Conservation (phyloP, 2,797 vertebrate species). For the Taenioides sp. region DNA sequence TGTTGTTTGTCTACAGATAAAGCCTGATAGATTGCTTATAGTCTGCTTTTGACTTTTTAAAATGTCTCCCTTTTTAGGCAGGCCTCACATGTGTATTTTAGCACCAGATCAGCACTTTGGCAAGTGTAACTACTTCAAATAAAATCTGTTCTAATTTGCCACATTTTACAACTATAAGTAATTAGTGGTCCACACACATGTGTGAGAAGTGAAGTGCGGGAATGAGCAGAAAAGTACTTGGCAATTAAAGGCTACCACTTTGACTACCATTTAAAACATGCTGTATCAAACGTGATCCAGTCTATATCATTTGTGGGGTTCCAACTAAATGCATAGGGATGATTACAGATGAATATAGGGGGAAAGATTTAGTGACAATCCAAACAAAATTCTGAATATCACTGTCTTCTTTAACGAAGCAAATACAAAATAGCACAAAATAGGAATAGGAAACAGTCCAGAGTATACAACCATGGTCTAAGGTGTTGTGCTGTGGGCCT, state of each 20-base stretch:
- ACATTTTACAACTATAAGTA: constrained; percentile 48
- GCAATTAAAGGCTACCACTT: constrained; percentile 1
- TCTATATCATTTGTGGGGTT: neutral
- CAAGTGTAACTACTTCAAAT: constrained; percentile 46
- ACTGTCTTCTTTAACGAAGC: neutral
- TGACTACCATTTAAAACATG: neutral
- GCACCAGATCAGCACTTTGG: constrained; percentile 39
- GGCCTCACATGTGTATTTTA: constrained; percentile 19
- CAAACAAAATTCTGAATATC: neutral
- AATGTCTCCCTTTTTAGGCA: constrained; percentile 18
- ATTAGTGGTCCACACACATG: constrained; percentile 50
- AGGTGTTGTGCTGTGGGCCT: neutral
- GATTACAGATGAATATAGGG: neutral
- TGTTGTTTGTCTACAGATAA: constrained; percentile 35
- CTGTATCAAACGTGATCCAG: constrained; percentile 2
- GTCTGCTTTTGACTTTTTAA: constrained; percentile 40
- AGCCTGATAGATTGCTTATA: constrained; percentile 48
- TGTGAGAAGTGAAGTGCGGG: constrained; percentile 17
- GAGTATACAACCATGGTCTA: neutral
- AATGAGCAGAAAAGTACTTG: constrained; percentile 1
- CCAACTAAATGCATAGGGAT: neutral
- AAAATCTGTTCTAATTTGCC: constrained; percentile 61
- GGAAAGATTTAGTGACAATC: neutral
- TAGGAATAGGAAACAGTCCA: neutral
- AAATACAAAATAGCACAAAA: no score